Percentiles rank a stretch among this genome's conserved stretches.
Evolutionary conservation across 2,888 invertebrate species (phyloP).

Genomic region (Nemurella pictetii): DNA sequence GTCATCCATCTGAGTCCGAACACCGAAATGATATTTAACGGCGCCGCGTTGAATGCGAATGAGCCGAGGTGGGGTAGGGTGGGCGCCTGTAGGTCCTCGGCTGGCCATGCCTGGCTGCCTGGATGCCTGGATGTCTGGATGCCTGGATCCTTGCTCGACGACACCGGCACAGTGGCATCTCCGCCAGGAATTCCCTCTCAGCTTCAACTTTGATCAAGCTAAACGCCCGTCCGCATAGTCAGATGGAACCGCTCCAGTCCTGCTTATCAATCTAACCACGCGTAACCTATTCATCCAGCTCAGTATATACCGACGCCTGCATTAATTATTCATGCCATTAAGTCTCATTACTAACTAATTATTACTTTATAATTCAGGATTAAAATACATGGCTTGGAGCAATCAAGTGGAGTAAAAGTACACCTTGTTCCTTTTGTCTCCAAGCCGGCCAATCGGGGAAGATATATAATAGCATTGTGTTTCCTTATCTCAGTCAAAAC

Average conservation of each 20-base stretch:
- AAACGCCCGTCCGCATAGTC: background rate
- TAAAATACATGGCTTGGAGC: background rate
- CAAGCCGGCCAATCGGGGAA: background rate
- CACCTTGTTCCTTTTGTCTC: background rate
- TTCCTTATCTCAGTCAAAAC: background rate
- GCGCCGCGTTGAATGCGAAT: constrained; percentile 32
- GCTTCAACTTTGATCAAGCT: background rate
- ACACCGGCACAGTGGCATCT: background rate
- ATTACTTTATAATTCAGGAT: background rate
- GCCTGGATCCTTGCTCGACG: too few relatives aligned
- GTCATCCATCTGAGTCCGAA: constrained; percentile 34
- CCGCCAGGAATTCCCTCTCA: constrained; percentile 4
- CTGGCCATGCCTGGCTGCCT: too few relatives aligned
- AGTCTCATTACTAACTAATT: constrained; percentile 1
- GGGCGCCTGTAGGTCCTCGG: background rate
- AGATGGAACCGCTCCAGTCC: background rate
- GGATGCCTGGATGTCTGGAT: too few relatives aligned
- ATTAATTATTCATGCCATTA: background rate
- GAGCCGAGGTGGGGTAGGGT: background rate
- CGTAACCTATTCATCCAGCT: background rate
- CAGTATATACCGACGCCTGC: background rate
- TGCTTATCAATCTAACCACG: constrained; percentile 3
- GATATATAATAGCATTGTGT: background rate
- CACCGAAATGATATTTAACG: constrained; percentile 36
- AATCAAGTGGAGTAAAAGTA: background rate